Evolutionary conservation across 2,888 invertebrate genomes (phyloP), one percentile per base, ranked within the genome.

Genomic region (Drosophila neotestacea): DNA sequence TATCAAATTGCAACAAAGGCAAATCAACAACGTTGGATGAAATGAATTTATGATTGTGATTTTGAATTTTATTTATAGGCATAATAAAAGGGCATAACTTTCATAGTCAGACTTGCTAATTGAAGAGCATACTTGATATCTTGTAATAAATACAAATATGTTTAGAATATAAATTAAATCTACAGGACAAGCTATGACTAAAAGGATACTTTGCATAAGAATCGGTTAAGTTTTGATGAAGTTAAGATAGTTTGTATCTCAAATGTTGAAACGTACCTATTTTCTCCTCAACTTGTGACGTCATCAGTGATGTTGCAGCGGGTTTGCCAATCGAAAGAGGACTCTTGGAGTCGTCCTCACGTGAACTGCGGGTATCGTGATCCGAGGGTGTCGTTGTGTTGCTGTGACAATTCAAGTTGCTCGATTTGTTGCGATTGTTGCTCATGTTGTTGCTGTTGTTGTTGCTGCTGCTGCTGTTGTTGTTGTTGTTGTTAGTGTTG

Each of bases 281-380:
- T 89, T 92, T 92, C 74, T 92, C 92, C 66, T 91, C 92, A 42
- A 58, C 36, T 1, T 72, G 76, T 59, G 67, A 27, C 6, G 69
- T 59, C 39, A 73, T 50, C 30, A 65, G 42, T 6, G 41, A 11
- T 22, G 55, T 10, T 5, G 67, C 54, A 9, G 70, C 60, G 32
- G 83, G 87, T 71, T 91, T 91, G 38, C 89, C 91, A 34, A 90
- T 81, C 30, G 91, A 92, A 62, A 87, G 85, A 3, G 93, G 93
- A 89, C 92, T 92, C 80, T 92, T 93, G 16, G 93, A 93, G 77
- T 92, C 92, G 56, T 92, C 92, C 78, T 93, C 93, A 7, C 92
- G 83, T 0, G 93, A 93, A 65, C 92, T 93, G 64, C 88, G 88
- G 0, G 92, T 92, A 44, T 92, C 92, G 66, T 91, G 92, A 78